Percentiles rank a stretch among this genome's conserved stretches.
phyloP scores from a whole-genome alignment of 2,797 vertebrate genomes.

The Fundulus diaphanus region DNA sequence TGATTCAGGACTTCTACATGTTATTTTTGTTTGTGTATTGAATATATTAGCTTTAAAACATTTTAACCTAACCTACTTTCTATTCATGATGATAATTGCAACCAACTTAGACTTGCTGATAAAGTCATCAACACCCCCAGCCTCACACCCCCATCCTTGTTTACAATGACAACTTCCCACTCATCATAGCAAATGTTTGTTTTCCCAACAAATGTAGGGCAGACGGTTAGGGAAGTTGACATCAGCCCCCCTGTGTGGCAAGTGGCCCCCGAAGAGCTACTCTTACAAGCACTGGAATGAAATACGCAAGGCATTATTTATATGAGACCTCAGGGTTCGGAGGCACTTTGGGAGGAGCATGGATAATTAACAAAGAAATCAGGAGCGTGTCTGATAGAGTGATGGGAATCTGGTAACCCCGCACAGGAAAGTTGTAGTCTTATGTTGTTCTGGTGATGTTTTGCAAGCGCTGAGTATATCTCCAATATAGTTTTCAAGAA shows the following conservation, averaged over 20 bases:
- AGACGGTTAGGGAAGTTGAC: constrained; percentile 35
- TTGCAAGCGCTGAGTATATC: not conserved
- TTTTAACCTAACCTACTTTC: constrained; percentile 20
- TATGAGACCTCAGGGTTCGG: constrained; percentile 35
- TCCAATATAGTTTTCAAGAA: too few species aligned
- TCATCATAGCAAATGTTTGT: constrained; percentile 49
- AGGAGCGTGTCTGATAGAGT: constrained; percentile 8
- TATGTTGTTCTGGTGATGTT: constrained; percentile 1
- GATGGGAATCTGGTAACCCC: constrained; percentile 13
- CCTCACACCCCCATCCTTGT: constrained; percentile 18
- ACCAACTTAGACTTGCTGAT: constrained; percentile 40
- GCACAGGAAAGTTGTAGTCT: not conserved
- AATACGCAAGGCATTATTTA: constrained; percentile 45
- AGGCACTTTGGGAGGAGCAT: constrained; percentile 46
- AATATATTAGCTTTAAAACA: not conserved
- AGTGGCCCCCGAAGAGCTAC: constrained; percentile 41
- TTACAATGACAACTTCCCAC: constrained; percentile 32
- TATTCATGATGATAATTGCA: constrained; percentile 26
- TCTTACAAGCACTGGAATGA: constrained; percentile 47
- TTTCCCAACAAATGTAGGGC: constrained; percentile 54
- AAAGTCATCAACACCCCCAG: constrained; percentile 45
- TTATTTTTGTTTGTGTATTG: not conserved
- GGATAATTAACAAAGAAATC: constrained; percentile 54
- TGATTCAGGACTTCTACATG: not conserved
- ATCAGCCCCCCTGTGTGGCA: constrained; percentile 28